A percentile compares a stretch with the other conserved stretches of the same genome.
Evolutionary conservation across 1,140 invertebrate species (phyloP).

Genomic region (Papilio polyxenes): DNA sequence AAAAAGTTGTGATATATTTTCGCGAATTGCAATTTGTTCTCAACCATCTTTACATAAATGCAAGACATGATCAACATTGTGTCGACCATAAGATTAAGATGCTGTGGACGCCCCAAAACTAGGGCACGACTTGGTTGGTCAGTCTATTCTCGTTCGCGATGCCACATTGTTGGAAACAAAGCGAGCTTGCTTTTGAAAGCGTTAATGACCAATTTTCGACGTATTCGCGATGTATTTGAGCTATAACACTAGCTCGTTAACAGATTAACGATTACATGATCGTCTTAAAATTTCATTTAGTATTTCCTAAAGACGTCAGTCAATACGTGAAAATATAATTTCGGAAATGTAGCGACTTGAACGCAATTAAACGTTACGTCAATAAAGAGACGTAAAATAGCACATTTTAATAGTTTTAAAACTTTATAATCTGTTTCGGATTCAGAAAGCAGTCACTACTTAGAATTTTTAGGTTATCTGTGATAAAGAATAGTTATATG

Average conservation of each 20-base stretch:
- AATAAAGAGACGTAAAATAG: conserved; percentile 19
- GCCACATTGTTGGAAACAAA: conserved; percentile 67
- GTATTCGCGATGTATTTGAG: conserved; percentile 54
- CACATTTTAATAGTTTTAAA: background rate
- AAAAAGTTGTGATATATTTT: background rate
- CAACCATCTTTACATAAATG: conserved; percentile 62
- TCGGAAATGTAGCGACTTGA: background rate
- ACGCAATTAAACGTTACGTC: background rate
- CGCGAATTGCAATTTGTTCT: conserved; percentile 34
- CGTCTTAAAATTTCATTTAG: conserved; percentile 28
- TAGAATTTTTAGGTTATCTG: background rate
- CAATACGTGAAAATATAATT: conserved; percentile 30
- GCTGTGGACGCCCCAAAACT: conserved; percentile 61
- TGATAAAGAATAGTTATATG: no score
- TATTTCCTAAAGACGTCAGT: conserved; percentile 16
- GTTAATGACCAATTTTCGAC: conserved; percentile 56
- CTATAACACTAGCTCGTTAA: conserved; percentile 59
- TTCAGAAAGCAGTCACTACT: background rate
- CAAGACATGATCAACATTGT: conserved; percentile 53
- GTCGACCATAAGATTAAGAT: conserved; percentile 53
- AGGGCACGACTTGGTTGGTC: conserved; percentile 62
- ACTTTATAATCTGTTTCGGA: background rate
- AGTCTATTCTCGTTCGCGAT: conserved; percentile 68
- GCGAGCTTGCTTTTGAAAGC: conserved; percentile 50
- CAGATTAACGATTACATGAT: conserved; percentile 54